Evolutionary conservation across 2,888 invertebrate genomes (phyloP), one percentile per base, ranked within the genome.

Genomic region (Pseudeuparius sepicola): DNA sequence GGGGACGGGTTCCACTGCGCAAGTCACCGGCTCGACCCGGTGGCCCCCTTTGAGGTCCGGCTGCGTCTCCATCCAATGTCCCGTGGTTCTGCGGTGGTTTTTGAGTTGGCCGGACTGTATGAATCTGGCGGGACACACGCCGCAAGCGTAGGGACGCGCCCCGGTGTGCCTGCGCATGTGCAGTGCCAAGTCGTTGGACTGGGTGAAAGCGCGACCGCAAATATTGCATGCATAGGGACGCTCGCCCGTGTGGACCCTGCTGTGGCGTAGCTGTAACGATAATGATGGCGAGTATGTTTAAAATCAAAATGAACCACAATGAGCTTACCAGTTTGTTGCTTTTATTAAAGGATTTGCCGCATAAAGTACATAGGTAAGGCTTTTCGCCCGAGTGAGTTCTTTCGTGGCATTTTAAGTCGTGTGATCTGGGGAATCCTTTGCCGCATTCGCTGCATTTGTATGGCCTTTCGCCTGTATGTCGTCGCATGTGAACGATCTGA

Each of bases 141-240:
- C 75, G 45, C 79, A 80, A 2, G 61, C 71, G 52, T 75, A 76
- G 0, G 76, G 76, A 18, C 75, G 66, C 39, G 75, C 73, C 2
- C 79, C 80, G 0, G 80, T 80, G 51, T 80, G 80, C 1, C 79
- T 64, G 0, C 79, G 67, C 48, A 79, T 71, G 52, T 80, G 80
- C 10, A 80, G 54, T 1, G 76, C 76, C 30, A 80, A 60, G 50
- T 80, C 79, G 54, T 80, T 79, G 31, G 78, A 79, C 56, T 80
- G 80, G 0, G 78, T 75, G 54, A 80, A 80, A 2, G 60, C 64
- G 10, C 63, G 51, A 9, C 59, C 58, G 40, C 64, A 63, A 24
- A 63, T 54, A 38, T 56, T 61, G 45, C 62, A 64, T 2, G 61
- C 62, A 43, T 64, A 64, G 0, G 64, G 64, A 5, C 63, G 55